A percentile compares a stretch with the other conserved stretches of the same genome.
Conservation (phyloP, 2,113 vertebrate genomes). For the Zosterops lateralis region DNA sequence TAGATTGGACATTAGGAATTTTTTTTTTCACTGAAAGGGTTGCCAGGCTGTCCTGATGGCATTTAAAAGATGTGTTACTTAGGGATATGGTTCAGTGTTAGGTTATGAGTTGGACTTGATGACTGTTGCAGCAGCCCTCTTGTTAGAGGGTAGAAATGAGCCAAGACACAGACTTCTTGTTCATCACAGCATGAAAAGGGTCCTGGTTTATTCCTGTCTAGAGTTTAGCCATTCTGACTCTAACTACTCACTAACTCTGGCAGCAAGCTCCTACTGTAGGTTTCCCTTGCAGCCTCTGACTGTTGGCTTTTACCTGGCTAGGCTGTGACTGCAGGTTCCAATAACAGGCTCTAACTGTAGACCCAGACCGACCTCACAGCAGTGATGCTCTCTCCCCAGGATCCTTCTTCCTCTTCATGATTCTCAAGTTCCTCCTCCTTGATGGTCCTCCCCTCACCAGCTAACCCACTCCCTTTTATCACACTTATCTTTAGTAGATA, state of each 20-base stretch:
- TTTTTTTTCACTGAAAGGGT: not conserved
- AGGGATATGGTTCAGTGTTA: not conserved
- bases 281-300: not conserved
- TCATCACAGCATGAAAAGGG: not conserved
- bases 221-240: not conserved
- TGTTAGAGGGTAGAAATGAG: not conserved
- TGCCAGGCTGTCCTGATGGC: not conserved
- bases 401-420: not conserved
- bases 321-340: not conserved
- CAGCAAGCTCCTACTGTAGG: not conserved
- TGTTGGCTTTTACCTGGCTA: not conserved
- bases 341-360: not conserved
- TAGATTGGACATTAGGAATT: not conserved
- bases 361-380: not conserved
- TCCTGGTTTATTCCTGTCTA: not conserved
- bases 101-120: accelerated
- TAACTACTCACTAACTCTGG: not conserved
- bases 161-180: not conserved
- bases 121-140: not conserved
- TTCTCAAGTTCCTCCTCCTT: not conserved
- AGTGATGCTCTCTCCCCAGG: not conserved
- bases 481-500: not conserved
- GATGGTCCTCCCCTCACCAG: not conserved
- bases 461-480: not conserved
- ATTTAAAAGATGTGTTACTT: not conserved